phyloP scores from a whole-genome alignment of 2,797 vertebrate species.

The Coregonus suidteri region DNA sequence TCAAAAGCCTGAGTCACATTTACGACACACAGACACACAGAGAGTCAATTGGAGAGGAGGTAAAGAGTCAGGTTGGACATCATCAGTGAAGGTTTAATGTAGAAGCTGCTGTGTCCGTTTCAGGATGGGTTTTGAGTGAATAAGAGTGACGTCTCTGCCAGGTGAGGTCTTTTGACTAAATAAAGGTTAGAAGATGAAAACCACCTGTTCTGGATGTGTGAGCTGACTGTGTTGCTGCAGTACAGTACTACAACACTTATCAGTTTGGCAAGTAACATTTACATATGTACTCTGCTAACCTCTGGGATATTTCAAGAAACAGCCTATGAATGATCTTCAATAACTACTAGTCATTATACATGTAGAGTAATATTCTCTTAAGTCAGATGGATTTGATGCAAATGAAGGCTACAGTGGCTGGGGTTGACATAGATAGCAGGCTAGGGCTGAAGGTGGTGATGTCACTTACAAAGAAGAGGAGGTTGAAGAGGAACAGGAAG shows the following conservation, averaged over 20 bases:
- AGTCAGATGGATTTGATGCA: no score
- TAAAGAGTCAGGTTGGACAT: slow-evolving; percentile 14
- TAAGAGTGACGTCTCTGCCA: slow-evolving; percentile 12
- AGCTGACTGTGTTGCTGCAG: slow-evolving; percentile 15
- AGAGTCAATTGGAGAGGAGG: background rate
- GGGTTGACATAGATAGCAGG: background rate
- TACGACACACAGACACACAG: no score
- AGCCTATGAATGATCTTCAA: background rate
- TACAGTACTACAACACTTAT: slow-evolving; percentile 4
- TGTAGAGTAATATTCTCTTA: no score
- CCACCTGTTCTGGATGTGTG: slow-evolving; percentile 51
- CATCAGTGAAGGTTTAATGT: background rate
- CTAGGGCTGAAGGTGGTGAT: background rate
- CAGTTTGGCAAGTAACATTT: slow-evolving; percentile 20
- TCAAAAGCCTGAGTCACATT: no score
- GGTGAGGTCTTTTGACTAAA: background rate
- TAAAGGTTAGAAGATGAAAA: slow-evolving; percentile 34
- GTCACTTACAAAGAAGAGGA: background rate
- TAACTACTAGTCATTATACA: no score
- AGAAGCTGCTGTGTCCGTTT: slow-evolving; percentile 34
- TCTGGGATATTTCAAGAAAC: slow-evolving; percentile 24
- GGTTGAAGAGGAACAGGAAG: no score
- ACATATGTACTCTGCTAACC: slow-evolving; percentile 17
- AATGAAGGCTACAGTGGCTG: no score
- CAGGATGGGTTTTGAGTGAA: slow-evolving; percentile 21